Evolutionary conservation across 2,113 vertebrate genomes (phyloP), one percentile per base, ranked within the genome.

Genomic region (Pollimyrus isidori): DNA sequence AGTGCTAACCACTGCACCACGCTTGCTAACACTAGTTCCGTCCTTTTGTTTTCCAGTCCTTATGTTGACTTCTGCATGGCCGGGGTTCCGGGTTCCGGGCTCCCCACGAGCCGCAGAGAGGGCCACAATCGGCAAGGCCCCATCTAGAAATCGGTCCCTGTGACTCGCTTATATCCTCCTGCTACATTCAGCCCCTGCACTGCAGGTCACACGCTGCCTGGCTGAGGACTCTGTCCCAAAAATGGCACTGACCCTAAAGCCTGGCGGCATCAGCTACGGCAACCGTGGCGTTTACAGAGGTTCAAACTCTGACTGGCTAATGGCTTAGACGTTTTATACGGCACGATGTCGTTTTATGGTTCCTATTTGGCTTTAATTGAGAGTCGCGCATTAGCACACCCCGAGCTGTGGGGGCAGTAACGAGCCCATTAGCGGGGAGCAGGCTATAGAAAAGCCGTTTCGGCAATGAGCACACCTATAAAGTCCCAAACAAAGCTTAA

Each of bases 361-460:
- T 90, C 88, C 56, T 89, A 56, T 90, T 91, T 76, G 53, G 65
- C 87, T 90, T 88, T 80, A 49, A 88, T 30, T 87, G 62, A 50
- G 48, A 88, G 26, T 35, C 76, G 76, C 62, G 1, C 58, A 39
- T 83, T 82, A 7, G 17, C 15, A 2, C 69, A 83, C 87, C 80
- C 86, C 0, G 87, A 62, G 86, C 87, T 53, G 83, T 90, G 89
- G 89, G 89, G 73, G 11, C 35, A 89, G 86, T 82, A 45, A 88
- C 87, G 92, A 89, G 89, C 62, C 89, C 42, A 91, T 91, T 90
- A 90, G 87, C 46, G 86, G 6, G 58, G 86, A 91, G 90, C 92
- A 56, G 91, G 42, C 90, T 88, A 23, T n/a, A 90, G 76, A 89
- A 49, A 91, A 91, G 92, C 86, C 80, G 82, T 91, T 91, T 89